Evolutionary conservation across 2,888 invertebrate genomes (phyloP).

Genomic region (Hydrotaea cyrtoneurina): DNA sequence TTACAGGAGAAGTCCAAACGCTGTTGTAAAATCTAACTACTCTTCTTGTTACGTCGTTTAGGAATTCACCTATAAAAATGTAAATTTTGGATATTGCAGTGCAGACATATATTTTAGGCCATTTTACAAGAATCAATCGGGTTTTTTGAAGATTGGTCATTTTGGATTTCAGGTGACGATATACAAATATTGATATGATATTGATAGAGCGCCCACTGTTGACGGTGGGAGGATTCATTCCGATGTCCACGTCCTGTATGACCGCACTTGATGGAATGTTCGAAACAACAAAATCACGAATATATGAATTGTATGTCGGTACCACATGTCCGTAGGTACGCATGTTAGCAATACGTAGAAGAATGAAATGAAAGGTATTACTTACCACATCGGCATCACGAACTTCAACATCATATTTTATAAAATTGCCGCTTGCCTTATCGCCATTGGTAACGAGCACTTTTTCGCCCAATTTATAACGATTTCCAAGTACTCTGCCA

Average conservation of each 20-base stretch:
- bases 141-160: no score
- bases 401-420: conserved; percentile 80
- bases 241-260: not conserved
- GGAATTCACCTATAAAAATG: no score
- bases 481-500: conserved; percentile 76
- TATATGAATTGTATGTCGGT: not conserved
- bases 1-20: no score
- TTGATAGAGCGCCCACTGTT: no score
- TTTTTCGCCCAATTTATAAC: conserved; percentile 79
- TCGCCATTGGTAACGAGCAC: conserved; percentile 78
- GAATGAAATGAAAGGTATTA: conserved; percentile 42
- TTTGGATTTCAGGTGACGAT: no score
- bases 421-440: conserved; percentile 74
- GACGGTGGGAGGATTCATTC: not conserved
- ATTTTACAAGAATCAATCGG: no score
- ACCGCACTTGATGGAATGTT: conserved; percentile 4
- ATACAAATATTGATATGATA: no score
- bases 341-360: conserved; percentile 7
- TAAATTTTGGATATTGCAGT: no score
- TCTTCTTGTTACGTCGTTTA: no score
- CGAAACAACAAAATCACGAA: conserved; percentile 12
- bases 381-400: conserved; percentile 80
- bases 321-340: not conserved
- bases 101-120: no score
- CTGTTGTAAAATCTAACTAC: no score